Percentiles rank a stretch among this genome's conserved stretches.
phyloP scores from a whole-genome alignment of 2,888 invertebrate species.

The Pandemis heparana region DNA sequence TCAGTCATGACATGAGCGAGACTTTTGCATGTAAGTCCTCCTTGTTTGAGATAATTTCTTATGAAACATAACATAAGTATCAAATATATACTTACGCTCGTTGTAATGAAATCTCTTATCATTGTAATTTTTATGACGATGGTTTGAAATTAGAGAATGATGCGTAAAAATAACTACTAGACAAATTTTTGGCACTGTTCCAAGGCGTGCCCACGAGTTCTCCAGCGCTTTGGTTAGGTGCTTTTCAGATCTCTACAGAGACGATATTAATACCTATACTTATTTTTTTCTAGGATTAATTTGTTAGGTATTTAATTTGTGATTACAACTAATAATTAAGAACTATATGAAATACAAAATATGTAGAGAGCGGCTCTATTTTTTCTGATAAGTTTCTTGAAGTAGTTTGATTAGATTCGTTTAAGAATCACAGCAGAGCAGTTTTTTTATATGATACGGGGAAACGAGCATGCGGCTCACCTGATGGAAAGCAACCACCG shows the following conservation, averaged over 20 bases:
- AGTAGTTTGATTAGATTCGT: too few relatives aligned
- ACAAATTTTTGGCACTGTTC: constrained; percentile 75
- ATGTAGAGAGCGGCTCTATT: too few relatives aligned
- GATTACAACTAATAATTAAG: too few relatives aligned
- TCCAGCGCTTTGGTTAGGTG: constrained; percentile 60
- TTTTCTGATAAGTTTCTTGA: too few relatives aligned
- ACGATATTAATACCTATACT: constrained; percentile 19
- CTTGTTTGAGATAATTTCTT: neutral
- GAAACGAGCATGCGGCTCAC: too few relatives aligned
- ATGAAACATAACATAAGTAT: neutral
- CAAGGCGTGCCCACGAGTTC: constrained; percentile 73
- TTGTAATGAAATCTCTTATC: constrained; percentile 20
- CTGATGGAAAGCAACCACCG: too few relatives aligned
- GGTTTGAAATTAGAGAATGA: constrained; percentile 76
- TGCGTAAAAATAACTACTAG: constrained; percentile 79
- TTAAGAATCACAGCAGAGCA: too few relatives aligned
- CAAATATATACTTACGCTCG: neutral
- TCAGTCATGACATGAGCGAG: too few relatives aligned
- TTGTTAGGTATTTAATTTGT: neutral
- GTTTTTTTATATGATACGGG: too few relatives aligned
- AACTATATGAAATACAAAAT: too few relatives aligned
- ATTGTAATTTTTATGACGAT: constrained; percentile 49
- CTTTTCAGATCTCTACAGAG: constrained; percentile 10
- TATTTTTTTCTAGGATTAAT: neutral
- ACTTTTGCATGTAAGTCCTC: too few relatives aligned